Percentiles rank a stretch among this genome's conserved stretches.
Conservation (phyloP, 2,888 invertebrate species). For the Prenolepis imparis region DNA sequence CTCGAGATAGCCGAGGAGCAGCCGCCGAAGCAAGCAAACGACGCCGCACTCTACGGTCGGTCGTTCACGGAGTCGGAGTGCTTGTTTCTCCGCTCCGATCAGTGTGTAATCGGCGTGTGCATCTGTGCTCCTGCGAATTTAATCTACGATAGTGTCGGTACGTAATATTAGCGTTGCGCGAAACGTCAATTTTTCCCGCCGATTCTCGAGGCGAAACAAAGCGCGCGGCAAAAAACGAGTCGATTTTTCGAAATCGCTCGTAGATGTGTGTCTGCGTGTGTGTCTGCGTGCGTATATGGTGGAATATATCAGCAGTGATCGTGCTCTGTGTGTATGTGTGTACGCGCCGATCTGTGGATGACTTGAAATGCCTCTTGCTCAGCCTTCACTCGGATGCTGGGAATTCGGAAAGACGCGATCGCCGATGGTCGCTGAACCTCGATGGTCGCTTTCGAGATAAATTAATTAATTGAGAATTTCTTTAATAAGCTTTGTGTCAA, state of each 20-base stretch:
- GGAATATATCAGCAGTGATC: slow-evolving; percentile 32
- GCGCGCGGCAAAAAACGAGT: background rate
- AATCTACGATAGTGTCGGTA: slow-evolving; percentile 69
- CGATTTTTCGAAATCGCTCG: slow-evolving; percentile 60
- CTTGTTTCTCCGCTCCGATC: slow-evolving; percentile 66
- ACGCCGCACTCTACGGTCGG: slow-evolving; percentile 72
- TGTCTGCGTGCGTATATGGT: slow-evolving; percentile 48
- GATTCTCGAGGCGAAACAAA: slow-evolving; percentile 3
- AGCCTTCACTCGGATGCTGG: background rate
- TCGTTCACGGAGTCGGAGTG: slow-evolving; percentile 72
- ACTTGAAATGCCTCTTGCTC: slow-evolving; percentile 26
- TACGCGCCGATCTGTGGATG: slow-evolving; percentile 14
- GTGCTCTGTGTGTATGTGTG: slow-evolving; percentile 16
- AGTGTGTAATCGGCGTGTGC: slow-evolving; percentile 72
- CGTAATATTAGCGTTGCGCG: slow-evolving; percentile 53
- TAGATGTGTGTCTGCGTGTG: slow-evolving; percentile 54
- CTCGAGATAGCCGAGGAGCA: slow-evolving; percentile 70
- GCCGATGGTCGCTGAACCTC: slow-evolving; percentile 8
- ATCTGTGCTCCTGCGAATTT: slow-evolving; percentile 56
- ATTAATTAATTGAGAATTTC: background rate
- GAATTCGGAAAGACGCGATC: slow-evolving; percentile 24
- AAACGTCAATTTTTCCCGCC: slow-evolving; percentile 4
- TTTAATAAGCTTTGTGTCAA: background rate
- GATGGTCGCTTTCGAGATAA: background rate
- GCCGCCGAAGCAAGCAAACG: slow-evolving; percentile 71